These are phyloP conservation scores for Actias luna DNA, from an alignment of 2,888 invertebrate species.

Conservation along the genomic window DNA sequence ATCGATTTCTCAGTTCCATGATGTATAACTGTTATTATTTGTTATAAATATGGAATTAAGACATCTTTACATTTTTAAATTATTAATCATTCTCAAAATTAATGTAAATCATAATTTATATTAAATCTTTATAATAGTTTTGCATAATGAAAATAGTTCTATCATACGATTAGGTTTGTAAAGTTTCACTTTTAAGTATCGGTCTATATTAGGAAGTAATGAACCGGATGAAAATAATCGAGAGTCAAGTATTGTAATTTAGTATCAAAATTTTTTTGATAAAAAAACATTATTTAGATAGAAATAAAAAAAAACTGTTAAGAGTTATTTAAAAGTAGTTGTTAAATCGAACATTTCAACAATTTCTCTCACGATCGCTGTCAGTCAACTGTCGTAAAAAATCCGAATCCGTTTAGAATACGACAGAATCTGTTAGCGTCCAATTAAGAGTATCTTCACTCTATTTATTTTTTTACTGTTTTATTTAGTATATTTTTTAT, in stretches of 20 bases:
- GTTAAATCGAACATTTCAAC: constrained; percentile 28
- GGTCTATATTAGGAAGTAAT: too few relatives aligned
- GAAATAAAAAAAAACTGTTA: background rate
- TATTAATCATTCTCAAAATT: background rate
- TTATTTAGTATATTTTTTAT: constrained; percentile 29
- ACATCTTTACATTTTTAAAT: background rate
- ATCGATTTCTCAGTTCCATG: too few relatives aligned
- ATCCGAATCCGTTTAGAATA: constrained; percentile 38
- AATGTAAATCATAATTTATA: background rate
- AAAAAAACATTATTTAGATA: background rate
- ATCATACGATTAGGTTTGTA: too few relatives aligned
- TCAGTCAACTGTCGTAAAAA: constrained; percentile 38
- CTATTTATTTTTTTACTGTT: constrained; percentile 27
- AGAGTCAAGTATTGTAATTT: too few relatives aligned
- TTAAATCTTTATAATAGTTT: too few relatives aligned
- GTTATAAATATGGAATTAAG: too few relatives aligned
- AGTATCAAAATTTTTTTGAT: too few relatives aligned
- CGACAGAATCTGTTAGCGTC: constrained; percentile 52
- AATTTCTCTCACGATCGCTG: constrained; percentile 35
- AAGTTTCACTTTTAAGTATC: background rate
- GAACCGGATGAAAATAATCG: too few relatives aligned
- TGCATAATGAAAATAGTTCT: too few relatives aligned
- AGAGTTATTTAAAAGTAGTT: constrained; percentile 14
- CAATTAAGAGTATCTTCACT: constrained; percentile 42
- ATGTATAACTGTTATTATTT: background rate